Evolutionary conservation across 2,888 invertebrate genomes (phyloP).

Genomic region (Mesoligia furuncula): DNA sequence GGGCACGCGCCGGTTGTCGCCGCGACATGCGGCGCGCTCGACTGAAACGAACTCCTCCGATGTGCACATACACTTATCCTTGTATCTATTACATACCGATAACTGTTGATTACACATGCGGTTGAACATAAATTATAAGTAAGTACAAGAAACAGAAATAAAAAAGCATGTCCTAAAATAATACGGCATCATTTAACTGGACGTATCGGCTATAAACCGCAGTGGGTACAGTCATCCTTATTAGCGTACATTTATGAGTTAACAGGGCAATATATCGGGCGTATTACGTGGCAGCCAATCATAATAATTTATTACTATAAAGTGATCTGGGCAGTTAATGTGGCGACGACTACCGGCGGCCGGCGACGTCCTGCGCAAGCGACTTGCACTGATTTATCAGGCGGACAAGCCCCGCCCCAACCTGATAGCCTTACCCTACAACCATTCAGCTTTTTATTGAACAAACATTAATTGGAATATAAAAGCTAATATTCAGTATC

Average conservation of each 20-base stretch:
- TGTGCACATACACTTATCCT: constrained; percentile 49
- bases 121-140: constrained; percentile 31
- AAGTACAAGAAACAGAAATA: constrained; percentile 38
- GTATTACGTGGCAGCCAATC: constrained; percentile 74
- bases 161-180: constrained; percentile 51
- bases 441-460: constrained; percentile 50
- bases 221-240: constrained; percentile 66
- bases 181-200: constrained; percentile 62
- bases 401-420: constrained; percentile 66
- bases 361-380: constrained; percentile 45
- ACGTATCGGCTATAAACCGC: constrained; percentile 65
- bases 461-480: constrained; percentile 43
- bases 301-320: constrained; percentile 80
- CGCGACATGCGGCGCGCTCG: constrained; percentile 35
- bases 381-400: constrained; percentile 69
- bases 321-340: constrained; percentile 76
- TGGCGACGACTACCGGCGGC: constrained; percentile 41
- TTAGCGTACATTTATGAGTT: constrained; percentile 68
- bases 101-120: constrained; percentile 38
- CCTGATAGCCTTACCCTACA: constrained; percentile 56
- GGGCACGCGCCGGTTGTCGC: constrained; percentile 61
- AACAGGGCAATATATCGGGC: constrained; percentile 59
- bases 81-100: constrained; percentile 50
- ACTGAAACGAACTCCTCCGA: constrained; percentile 38
- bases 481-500: constrained; percentile 42